Conservation (phyloP, 2,113 vertebrate species). For the Ciconia boyciana region DNA sequence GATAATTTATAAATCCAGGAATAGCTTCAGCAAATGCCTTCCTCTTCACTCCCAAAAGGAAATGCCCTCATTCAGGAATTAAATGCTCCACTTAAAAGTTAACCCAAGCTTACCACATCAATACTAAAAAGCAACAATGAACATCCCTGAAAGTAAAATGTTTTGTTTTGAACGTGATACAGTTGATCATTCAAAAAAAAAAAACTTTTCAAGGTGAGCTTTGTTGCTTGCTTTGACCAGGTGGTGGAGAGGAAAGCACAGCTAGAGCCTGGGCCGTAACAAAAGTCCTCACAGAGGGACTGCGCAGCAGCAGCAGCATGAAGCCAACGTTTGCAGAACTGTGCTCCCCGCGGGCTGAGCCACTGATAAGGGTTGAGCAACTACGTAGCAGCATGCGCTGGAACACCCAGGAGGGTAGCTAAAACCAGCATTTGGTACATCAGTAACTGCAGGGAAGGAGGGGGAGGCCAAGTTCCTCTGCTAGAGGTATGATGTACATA, state of each 20-base stretch:
- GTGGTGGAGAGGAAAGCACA: neutral
- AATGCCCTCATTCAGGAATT: neutral
- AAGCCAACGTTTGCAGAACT: neutral
- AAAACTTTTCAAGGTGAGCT: neutral
- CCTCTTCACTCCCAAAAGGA: neutral
- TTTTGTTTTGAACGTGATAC: neutral
- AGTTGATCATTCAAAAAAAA: too few species aligned
- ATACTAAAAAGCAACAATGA: neutral
- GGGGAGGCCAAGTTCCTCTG: neutral
- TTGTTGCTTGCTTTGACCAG: neutral
- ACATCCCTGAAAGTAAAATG: neutral
- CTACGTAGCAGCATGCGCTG: neutral
- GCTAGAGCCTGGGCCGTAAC: neutral
- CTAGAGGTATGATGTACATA: neutral
- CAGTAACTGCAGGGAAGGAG: fast-evolving
- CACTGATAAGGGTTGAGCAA: neutral
- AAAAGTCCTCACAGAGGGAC: neutral
- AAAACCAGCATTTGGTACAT: neutral
- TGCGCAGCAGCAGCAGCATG: neutral
- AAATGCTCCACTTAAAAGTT: neutral
- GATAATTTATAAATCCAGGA: neutral
- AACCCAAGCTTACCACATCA: neutral
- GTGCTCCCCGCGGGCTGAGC: fast-evolving
- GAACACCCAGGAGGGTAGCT: neutral
- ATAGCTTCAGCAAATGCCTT: neutral